Evolutionary conservation across 2,797 vertebrate genomes (phyloP), one percentile per base, ranked within the genome.

Genomic region (Phalloptychus januarius): DNA sequence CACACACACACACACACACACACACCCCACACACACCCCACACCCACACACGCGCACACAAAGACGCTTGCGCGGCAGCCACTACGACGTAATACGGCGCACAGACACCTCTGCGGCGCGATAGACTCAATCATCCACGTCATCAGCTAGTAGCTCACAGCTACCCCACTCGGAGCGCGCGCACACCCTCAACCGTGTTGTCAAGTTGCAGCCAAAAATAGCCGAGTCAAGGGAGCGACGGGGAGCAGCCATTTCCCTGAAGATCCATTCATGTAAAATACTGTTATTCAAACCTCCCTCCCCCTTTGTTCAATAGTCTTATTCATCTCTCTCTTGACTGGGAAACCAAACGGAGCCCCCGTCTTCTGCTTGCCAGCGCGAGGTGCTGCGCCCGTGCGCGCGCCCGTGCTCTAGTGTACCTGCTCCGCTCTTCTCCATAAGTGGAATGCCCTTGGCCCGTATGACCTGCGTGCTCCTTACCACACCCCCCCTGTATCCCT

Each of bases 181-280:
- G 58, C 73, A 18, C 78, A 33, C 82, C 40, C 80, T 80, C 85
- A 75, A 79, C 79, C 83, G 78, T 85, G 82, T 90, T 87, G 83
- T 92, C 85, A 89, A 89, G 89, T 86, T 38, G 44, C 79, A 83
- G 85, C 87, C 2, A 78, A 89, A 90, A 91, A 91, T 83, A 93
- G 85, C 78, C 79, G 89, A 61, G 80, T 77, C 16, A 79, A 89
- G 84, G 78, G 85, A 89, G 81, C 80, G 73, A 79, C 45, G 71
- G 80, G 71, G 82, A 90, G 88, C 87, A 89, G 85, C 89, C 89
- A 74, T 93, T 88, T 93, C 92, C 89, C 93, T 92, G 79, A 91
- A 89, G 91, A 94, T 93, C 88, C 93, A 94, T 94, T 94, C 92
- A 94, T 94, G 85, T 92, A 94, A 94, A 94, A 92, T 86, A 89